Evolutionary conservation across 2,888 invertebrate species (phyloP), one percentile per base, ranked within the genome.

Genomic region (Liodrosophila aerea): DNA sequence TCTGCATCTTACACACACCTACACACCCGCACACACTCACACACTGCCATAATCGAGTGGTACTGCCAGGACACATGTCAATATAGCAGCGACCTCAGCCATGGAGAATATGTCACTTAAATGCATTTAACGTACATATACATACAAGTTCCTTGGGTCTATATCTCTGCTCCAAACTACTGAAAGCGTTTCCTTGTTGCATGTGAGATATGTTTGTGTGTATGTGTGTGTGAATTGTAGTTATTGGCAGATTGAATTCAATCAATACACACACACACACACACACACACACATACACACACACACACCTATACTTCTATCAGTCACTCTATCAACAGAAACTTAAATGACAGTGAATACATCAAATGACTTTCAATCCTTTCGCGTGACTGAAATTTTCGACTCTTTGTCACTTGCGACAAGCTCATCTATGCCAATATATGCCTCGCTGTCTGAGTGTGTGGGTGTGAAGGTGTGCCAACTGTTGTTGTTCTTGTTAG

Each of bases 301-400:
- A n/a, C n/a, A n/a, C 30, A n/a, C n/a, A 7, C 29, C n/a, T 30
- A 27, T 30, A 47, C 67, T 65, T 80, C 76, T 75, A 84, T 80
- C 60, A 69, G 46, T 81, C 67, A 66, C 64, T 77, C 68, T 68
- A 78, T 81, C 68, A 62, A 57, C 71, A 62, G 62, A 64, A 80
- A 78, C 80, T 85, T 78, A 81, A 81, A 85, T 85, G 85, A 75
- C 83, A 67, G 69, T 51, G 65, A 78, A 80, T 80, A 75, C 85
- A 82, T 80, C 80, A 85, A 82, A 72, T 83, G 80, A 78, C 76
- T 82, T 78, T 82, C 80, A 81, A 81, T 82, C 80, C 80, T 69
- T 85, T 85, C 85, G 85, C 85, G 78, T 82, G 80, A 80, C 80
- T 82, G 56, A 83, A 85, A 73, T 78, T 78, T 68, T 82, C 73